Evolutionary conservation across 2,888 invertebrate species (phyloP).

Genomic region (Nephrotoma appendiculata): DNA sequence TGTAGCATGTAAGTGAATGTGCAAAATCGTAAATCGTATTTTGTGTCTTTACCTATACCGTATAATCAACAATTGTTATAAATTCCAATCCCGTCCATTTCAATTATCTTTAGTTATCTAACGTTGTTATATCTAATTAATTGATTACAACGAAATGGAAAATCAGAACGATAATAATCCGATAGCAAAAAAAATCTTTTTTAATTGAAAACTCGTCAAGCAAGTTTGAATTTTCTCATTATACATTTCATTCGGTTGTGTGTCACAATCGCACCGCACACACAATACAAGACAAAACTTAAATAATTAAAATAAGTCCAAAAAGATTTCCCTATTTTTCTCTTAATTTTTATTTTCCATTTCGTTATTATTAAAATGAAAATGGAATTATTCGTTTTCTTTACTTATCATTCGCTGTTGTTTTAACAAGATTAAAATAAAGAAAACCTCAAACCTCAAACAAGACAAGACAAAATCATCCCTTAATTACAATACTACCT

Average conservation of each 20-base stretch:
- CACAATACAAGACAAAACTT: neutral
- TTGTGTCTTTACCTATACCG: too few relatives aligned
- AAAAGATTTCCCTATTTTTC: neutral
- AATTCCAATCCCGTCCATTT: neutral
- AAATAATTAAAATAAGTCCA: neutral
- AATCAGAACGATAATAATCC: neutral
- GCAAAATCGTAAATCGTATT: too few relatives aligned
- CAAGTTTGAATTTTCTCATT: neutral
- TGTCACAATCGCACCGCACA: neutral
- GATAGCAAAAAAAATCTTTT: neutral
- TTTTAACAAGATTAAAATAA: slow-evolving; percentile 3
- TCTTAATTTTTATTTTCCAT: neutral
- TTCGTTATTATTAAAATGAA: neutral
- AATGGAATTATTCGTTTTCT: neutral
- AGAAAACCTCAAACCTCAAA: neutral
- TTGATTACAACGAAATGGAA: neutral
- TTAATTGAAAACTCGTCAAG: neutral
- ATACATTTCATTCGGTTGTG: neutral
- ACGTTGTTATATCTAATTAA: neutral
- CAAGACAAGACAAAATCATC: slow-evolving; percentile 5
- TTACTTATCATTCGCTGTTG: neutral
- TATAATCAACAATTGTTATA: neutral
- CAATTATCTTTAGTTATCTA: neutral
- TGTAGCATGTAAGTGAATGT: too few relatives aligned
- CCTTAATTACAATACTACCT: slow-evolving; percentile 5